Evolutionary conservation across 1,140 invertebrate genomes (phyloP), one percentile per base, ranked within the genome.

Genomic region (Streblospio benedicti): DNA sequence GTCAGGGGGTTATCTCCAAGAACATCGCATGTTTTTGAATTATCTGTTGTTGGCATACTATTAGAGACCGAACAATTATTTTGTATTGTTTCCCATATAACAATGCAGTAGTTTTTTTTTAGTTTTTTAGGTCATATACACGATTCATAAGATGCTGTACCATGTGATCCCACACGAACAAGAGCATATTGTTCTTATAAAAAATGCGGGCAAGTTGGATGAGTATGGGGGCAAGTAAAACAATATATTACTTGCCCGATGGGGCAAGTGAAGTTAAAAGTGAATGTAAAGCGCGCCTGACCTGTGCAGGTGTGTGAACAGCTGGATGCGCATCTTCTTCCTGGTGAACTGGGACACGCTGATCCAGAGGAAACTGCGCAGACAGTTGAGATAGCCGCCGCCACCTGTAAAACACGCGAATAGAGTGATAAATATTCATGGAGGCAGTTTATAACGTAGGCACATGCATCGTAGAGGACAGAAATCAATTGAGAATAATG

Each of bases 291-390:
- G 20, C 53, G 1, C 27, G 30, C 80, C 60, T 90, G 80, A 69
- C 91, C 84, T 84, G 75, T 96, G 93, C 27, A 97, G 81, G 79
- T 96, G 93, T 32, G 82, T 80, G 72, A 91, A 92, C 18, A 93
- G 75, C 73, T 87, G 73, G 65, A 91, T 86, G 80, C 96, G 87
- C 35, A 96, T 84, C 79, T 93, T 88, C 60, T 90, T 83, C 3
- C 91, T 94, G 2, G 93, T 96, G 70, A 91, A 97, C 72, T 98
- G 94, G 67, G 95, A 90, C 49, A 98, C 88, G 64, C 84, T 83
- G 69, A 97, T 95, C 94, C 94, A 98, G 4, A 97, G 76, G 72
- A 93, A 92, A 1, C 87, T 86, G 43, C 93, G 81, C 1, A 95
- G 66, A 77, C 94, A 96, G 74, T 93, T 96, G 9, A 98, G 79